These are phyloP conservation scores for Acronicta aceris DNA, from an alignment of 2,888 invertebrate species.

Conservation along the genomic window DNA sequence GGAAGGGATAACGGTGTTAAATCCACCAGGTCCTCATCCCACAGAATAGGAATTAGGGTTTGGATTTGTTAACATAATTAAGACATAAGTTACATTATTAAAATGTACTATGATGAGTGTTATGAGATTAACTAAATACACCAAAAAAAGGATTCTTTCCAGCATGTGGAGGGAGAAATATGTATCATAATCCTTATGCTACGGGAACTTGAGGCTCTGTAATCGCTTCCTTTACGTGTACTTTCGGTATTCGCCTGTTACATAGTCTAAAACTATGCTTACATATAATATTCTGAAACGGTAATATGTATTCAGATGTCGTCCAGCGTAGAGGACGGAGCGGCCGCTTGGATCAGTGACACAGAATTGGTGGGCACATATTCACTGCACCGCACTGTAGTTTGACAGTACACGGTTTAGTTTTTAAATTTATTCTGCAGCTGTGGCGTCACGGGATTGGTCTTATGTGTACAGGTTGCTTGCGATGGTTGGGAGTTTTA, in stretches of 20 bases:
- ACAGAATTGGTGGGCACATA: conserved; percentile 85
- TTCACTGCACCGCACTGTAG: conserved; percentile 66
- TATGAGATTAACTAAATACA: too few relatives aligned
- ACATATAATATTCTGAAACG: conserved; percentile 8
- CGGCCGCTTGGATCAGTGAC: conserved; percentile 86
- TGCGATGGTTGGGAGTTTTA: not conserved
- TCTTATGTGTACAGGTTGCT: conserved; percentile 15
- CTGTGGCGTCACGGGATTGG: conserved; percentile 34
- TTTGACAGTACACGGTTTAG: conserved; percentile 61
- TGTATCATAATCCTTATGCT: too few relatives aligned
- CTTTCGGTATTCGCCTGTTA: not conserved
- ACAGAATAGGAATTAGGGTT: too few relatives aligned
- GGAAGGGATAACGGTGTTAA: too few relatives aligned
- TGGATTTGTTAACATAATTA: too few relatives aligned
- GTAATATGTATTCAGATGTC: conserved; percentile 73
- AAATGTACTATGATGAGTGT: too few relatives aligned
- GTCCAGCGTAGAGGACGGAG: conserved; percentile 82
- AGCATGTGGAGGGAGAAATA: too few relatives aligned
- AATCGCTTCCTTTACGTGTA: not conserved
- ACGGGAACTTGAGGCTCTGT: too few relatives aligned
- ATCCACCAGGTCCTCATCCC: too few relatives aligned
- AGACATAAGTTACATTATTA: too few relatives aligned
- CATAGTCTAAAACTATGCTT: not conserved
- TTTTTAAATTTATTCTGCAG: conserved; percentile 54
- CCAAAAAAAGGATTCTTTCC: too few relatives aligned